Conservation (phyloP, 2,888 invertebrate genomes). For the Apantesis nais region DNA sequence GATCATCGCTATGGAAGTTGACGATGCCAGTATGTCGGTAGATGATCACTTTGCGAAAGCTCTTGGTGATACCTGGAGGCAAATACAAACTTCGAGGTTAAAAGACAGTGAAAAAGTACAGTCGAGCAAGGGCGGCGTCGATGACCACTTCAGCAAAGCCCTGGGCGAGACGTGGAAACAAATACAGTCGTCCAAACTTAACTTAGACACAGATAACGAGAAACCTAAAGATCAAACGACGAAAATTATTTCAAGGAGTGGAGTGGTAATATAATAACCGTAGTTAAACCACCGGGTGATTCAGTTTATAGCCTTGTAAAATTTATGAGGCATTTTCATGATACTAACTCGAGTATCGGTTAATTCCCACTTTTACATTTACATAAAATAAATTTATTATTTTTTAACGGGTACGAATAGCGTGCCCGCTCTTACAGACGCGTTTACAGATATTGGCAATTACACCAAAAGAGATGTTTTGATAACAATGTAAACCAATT, state of each 20-base stretch:
- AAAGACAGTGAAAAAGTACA: slow-evolving; percentile 75
- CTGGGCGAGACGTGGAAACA: slow-evolving; percentile 94
- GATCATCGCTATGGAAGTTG: slow-evolving; percentile 86
- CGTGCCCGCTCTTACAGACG: slow-evolving; percentile 45
- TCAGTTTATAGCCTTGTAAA: slow-evolving; percentile 70
- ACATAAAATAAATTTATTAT: slow-evolving; percentile 67
- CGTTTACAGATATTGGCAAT: not conserved
- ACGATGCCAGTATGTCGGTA: slow-evolving; percentile 88
- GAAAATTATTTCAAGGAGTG: slow-evolving; percentile 81
- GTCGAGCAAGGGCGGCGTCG: slow-evolving; percentile 84
- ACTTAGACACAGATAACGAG: slow-evolving; percentile 59
- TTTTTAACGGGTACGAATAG: slow-evolving; percentile 54
- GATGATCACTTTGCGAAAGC: slow-evolving; percentile 98
- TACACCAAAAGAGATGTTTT: not conserved
- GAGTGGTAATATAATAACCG: slow-evolving; percentile 79
- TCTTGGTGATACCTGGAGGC: slow-evolving; percentile 93
- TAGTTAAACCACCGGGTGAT: slow-evolving; percentile 60
- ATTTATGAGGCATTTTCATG: slow-evolving; percentile 74
- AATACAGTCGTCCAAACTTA: slow-evolving; percentile 86
- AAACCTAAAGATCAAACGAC: slow-evolving; percentile 74
- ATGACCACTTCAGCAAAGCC: slow-evolving; percentile 97
- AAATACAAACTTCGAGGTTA: slow-evolving; percentile 87
- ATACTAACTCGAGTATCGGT: slow-evolving; percentile 72
- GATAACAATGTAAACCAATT: not conserved
- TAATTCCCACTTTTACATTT: slow-evolving; percentile 78